These are phyloP conservation scores for Pocillopora grandis DNA, from an alignment of 92 coral and sea anemone genomes.

Conservation along the genomic window DNA sequence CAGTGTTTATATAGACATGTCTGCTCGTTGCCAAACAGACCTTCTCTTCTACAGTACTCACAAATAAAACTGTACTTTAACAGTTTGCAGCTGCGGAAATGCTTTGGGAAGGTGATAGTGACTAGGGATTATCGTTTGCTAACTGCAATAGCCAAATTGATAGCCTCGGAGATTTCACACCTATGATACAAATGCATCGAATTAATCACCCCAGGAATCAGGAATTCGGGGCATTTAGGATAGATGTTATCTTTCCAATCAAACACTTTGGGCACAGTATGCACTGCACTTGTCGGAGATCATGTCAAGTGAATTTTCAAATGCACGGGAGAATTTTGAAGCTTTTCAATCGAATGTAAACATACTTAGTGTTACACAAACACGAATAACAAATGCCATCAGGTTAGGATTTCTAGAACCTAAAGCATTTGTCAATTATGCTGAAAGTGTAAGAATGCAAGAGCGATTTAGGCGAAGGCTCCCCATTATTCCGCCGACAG, in stretches of 20 bases:
- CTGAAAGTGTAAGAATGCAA: not conserved
- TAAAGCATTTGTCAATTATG: too few species aligned
- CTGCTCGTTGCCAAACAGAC: too few species aligned
- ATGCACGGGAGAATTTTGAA: not conserved
- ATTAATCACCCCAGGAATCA: not conserved
- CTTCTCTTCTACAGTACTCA: too few species aligned
- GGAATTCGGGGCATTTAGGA: constrained; percentile 6
- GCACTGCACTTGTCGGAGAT: not conserved
- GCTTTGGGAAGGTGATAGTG: too few species aligned
- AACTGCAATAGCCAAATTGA: not conserved
- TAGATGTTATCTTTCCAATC: not conserved
- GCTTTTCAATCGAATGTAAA: not conserved
- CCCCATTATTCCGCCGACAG: not conserved
- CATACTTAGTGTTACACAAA: not conserved
- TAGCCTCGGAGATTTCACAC: not conserved
- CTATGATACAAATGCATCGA: not conserved
- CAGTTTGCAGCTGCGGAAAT: too few species aligned
- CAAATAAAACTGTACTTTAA: too few species aligned
- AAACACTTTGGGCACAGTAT: not conserved
- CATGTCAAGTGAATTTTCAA: constrained; percentile 11
- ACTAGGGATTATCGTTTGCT: too few species aligned
- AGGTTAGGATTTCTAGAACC: too few species aligned
- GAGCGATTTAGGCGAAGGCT: not conserved
- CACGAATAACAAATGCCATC: too few species aligned
- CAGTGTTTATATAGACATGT: too few species aligned